These are phyloP conservation scores for Andrena hattorfiana DNA, from an alignment of 2,888 invertebrate species.

Conservation along the genomic window DNA sequence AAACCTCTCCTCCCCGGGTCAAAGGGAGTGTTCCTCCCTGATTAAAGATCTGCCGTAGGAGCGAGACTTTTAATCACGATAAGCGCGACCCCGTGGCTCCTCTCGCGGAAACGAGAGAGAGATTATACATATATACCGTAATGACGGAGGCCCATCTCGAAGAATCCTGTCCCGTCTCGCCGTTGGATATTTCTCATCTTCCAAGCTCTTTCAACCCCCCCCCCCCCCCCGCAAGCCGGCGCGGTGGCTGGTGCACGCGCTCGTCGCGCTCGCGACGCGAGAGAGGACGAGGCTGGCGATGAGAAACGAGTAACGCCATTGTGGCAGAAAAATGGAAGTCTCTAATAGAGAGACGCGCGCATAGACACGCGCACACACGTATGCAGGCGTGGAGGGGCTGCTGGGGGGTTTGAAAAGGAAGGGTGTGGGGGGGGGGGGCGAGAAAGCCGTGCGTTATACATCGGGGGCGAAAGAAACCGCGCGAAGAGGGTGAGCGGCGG, in stretches of 20 bases:
- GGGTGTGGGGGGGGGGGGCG: constrained; percentile 2
- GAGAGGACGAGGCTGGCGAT: constrained; percentile 39
- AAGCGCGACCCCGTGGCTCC: constrained; percentile 35
- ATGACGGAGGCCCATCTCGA: constrained; percentile 35
- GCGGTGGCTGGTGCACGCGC: background rate
- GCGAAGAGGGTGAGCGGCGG: constrained; percentile 15
- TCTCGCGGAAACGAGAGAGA: constrained; percentile 17
- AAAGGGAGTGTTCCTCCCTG: constrained; percentile 30
- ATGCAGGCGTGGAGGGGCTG: background rate
- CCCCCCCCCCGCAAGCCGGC: background rate
- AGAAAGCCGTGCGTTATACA: constrained; percentile 5
- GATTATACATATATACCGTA: constrained; percentile 4
- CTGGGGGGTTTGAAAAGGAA: background rate
- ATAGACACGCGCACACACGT: background rate
- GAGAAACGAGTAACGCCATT: constrained; percentile 47
- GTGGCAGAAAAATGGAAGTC: constrained; percentile 60
- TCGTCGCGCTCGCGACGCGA: constrained; percentile 7
- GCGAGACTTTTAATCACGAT: constrained; percentile 55
- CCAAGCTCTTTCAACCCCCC: background rate
- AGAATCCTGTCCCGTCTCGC: constrained; percentile 14
- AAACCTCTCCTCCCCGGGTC: constrained; percentile 19
- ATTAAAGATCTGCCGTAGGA: constrained; percentile 49
- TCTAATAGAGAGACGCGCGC: constrained; percentile 44
- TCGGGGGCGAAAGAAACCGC: constrained; percentile 28
- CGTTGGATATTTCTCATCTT: constrained; percentile 6